phyloP scores from a whole-genome alignment of 2,113 vertebrate genomes.

The Gorilla gorilla region DNA sequence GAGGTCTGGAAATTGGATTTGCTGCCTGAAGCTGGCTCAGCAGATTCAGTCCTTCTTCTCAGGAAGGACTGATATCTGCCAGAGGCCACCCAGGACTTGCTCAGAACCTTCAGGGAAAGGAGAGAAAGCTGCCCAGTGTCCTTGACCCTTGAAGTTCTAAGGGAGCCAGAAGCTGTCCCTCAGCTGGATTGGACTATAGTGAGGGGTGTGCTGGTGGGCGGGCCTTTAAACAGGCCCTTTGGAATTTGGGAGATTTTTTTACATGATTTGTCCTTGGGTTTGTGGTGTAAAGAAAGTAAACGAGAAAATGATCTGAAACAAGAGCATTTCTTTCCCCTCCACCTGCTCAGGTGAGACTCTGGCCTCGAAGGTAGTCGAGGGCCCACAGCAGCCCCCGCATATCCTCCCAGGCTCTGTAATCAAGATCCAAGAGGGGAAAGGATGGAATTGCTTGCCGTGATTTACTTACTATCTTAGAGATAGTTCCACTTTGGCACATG shows the following conservation, averaged over 20 bases:
- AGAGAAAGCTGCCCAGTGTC: neutral
- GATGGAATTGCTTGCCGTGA: neutral
- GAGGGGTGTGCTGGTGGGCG: neutral
- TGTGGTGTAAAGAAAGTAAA: neutral
- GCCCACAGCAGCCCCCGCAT: neutral
- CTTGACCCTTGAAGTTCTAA: neutral
- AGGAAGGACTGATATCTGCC: neutral
- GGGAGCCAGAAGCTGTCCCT: neutral
- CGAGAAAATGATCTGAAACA: neutral
- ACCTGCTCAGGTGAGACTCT: neutral
- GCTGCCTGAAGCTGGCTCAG: neutral
- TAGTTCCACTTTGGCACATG: neutral
- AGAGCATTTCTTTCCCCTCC: slow-evolving; percentile 18
- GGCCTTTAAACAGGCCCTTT: neutral
- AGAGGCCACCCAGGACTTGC: neutral
- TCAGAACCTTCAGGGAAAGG: neutral
- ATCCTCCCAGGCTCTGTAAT: neutral
- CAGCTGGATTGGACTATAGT: neutral
- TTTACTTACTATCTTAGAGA: neutral
- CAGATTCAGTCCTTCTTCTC: neutral
- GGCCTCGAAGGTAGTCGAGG: neutral
- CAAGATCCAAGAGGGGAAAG: neutral
- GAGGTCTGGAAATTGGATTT: neutral
- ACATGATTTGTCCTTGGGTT: neutral
- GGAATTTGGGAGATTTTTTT: neutral